Evolutionary conservation across 2,888 invertebrate genomes (phyloP), one percentile per base, ranked within the genome.

Genomic region (Luperina testacea): DNA sequence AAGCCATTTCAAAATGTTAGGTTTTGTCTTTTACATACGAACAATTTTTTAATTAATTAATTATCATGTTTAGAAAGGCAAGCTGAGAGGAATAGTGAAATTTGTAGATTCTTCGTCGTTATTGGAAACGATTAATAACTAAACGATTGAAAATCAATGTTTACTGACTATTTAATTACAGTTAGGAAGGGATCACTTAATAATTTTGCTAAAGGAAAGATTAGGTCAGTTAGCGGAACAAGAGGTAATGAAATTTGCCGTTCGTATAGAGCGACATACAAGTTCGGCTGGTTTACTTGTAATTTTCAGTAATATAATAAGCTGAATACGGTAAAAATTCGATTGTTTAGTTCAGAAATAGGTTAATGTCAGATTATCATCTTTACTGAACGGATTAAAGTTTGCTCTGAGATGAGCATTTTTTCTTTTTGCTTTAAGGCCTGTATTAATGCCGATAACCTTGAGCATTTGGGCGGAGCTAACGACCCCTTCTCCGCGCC

Each of bases 221-320:
- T 84, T 67, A 84, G 70, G 51, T 59, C 79, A 61, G n/a, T 15
- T 57, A 63, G 24, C 79, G 84, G 59, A 83, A 84, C 65, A 70
- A 83, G 17, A 13, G n/a, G 15, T 24, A 53, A 83, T 65, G 53
- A n/a, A 24, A 38, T 20, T 78, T 45, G 51, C 32, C 48, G 64
- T 42, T 59, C 17, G 32, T 8, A 45, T 13, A 38, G 3, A 82
- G 61, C 5, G 45, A 20, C 3, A 72, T 24, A 20, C 38, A 11
- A 45, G 11, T 45, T 2, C 2, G 2, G 2, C 45, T 45, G 45
- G 45, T 45, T 45, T 45, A 45, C 45, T 45, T 45, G 45, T 45
- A 45, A 48, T 48, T 48, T 48, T 48, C 48, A 48, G 13, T 48
- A 13, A 48, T 48, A 0, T 13, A 48, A 0, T 13, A 48, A 3